A percentile compares a stretch with the other conserved stretches of the same genome.
phyloP scores from a whole-genome alignment of 2,888 invertebrate species.

The Leptarthrus brevirostris region DNA sequence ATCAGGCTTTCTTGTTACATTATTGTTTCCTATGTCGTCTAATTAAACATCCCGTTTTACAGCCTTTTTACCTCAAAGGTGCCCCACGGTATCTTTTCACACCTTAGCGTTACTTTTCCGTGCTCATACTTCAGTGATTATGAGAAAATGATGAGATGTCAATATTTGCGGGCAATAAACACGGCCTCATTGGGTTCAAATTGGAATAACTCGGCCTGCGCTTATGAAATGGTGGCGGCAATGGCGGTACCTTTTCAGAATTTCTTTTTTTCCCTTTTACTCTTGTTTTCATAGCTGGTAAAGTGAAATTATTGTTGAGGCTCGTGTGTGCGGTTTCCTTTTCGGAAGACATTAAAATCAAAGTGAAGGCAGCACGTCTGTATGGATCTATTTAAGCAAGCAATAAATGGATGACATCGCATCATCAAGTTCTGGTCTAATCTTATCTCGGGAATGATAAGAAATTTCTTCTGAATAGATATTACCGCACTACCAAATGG shows the following conservation, averaged over 20 bases:
- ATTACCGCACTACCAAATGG: background rate
- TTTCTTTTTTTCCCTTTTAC: constrained; percentile 3
- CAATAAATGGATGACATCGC: constrained; percentile 51
- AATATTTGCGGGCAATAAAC: constrained; percentile 52
- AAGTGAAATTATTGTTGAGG: constrained; percentile 27
- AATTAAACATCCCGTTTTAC: constrained; percentile 42
- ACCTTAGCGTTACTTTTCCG: constrained; percentile 31
- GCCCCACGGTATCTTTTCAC: constrained; percentile 47
- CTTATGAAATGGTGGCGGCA: constrained; percentile 26
- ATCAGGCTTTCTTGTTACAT: constrained; percentile 15
- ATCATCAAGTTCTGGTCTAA: constrained; percentile 46
- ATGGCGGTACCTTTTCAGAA: constrained; percentile 29
- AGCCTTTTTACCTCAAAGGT: constrained; percentile 26
- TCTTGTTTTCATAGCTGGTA: constrained; percentile 29
- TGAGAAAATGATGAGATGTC: constrained; percentile 55
- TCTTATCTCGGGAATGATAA: constrained; percentile 52
- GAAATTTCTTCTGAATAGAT: constrained; percentile 52
- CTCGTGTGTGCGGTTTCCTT: constrained; percentile 34
- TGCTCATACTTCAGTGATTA: constrained; percentile 47
- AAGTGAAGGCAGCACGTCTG: constrained; percentile 23
- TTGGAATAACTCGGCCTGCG: constrained; percentile 30
- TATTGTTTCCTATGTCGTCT: constrained; percentile 48
- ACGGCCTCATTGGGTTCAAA: constrained; percentile 33
- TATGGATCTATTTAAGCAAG: constrained; percentile 39
- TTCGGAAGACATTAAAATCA: constrained; percentile 42